phyloP scores from a whole-genome alignment of 1,140 invertebrate genomes.

The Penaeus japonicus region DNA sequence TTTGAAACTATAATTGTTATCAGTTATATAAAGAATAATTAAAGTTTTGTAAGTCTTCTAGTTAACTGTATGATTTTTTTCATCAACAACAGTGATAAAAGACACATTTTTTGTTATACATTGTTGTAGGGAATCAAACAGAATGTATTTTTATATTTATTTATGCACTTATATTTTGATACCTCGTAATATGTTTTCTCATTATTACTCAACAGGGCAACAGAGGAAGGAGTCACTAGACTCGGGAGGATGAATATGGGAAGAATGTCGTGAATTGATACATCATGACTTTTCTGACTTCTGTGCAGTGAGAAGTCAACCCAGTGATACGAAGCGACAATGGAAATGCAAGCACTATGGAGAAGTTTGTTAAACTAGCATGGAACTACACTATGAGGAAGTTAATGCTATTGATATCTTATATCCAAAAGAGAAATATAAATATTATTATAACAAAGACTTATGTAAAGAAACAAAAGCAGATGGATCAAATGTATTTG shows the following conservation, averaged over 20 bases:
- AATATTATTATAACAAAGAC: constrained; percentile 53
- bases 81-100: too few relatives aligned
- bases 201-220: constrained; percentile 25
- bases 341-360: too few relatives aligned
- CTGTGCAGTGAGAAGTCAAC: neutral
- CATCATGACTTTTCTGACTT: neutral
- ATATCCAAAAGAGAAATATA: constrained; percentile 51
- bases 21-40: too few relatives aligned
- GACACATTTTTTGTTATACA: too few relatives aligned
- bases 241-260: neutral
- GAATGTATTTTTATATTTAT: too few relatives aligned
- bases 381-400: constrained; percentile 34
- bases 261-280: neutral
- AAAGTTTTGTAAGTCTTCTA: too few relatives aligned
- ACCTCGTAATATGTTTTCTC: neutral
- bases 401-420: constrained; percentile 47
- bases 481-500: constrained; percentile 52
- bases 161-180: neutral
- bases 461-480: constrained; percentile 45
- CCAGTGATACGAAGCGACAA: neutral
- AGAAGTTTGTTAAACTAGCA: neutral
- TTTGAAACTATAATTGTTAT: too few relatives aligned
- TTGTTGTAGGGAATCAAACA: too few relatives aligned
- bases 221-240: constrained; percentile 48
- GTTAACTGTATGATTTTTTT: too few relatives aligned